Evolutionary conservation across 2,113 vertebrate species (phyloP).

Genomic region (Leptobrachium ailaonicum): DNA sequence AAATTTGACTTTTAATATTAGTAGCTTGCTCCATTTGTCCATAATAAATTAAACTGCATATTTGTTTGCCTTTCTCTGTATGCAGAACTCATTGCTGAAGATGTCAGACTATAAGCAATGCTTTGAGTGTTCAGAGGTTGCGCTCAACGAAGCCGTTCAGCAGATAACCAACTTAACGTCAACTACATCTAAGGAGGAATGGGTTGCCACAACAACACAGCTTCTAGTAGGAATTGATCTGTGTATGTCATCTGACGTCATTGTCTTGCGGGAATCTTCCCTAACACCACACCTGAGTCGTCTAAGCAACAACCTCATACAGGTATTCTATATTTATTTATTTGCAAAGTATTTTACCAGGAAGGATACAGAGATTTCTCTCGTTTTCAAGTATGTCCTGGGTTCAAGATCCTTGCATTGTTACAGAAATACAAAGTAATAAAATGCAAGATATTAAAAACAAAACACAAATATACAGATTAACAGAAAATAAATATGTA

Average conservation of each 20-base stretch:
- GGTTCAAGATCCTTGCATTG: too few relatives aligned
- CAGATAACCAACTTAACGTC: conserved; percentile 79
- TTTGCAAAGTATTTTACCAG: too few relatives aligned
- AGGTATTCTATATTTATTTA: conserved; percentile 68
- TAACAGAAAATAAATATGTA: too few relatives aligned
- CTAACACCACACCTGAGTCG: conserved; percentile 74
- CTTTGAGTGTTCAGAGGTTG: conserved; percentile 87
- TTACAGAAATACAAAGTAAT: too few relatives aligned
- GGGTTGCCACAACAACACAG: conserved; percentile 85
- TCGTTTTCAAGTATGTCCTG: too few relatives aligned
- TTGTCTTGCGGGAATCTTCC: conserved; percentile 71
- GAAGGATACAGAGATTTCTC: too few relatives aligned
- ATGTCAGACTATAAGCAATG: conserved; percentile 85
- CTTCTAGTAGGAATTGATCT: conserved; percentile 83
- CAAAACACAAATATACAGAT: too few relatives aligned
- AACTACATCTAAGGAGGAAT: conserved; percentile 86
- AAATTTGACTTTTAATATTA: too few relatives aligned
- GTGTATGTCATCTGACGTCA: conserved; percentile 73
- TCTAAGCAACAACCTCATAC: conserved; percentile 90
- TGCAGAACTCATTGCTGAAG: conserved; percentile 87
- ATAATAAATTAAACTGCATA: too few relatives aligned
- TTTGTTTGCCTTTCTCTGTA: neutral
- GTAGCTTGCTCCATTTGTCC: too few relatives aligned
- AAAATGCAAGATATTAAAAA: too few relatives aligned
- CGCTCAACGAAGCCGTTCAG: conserved; percentile 90